Conservation (phyloP, 2,797 vertebrate genomes). For the Silurus lanzhouensis region DNA sequence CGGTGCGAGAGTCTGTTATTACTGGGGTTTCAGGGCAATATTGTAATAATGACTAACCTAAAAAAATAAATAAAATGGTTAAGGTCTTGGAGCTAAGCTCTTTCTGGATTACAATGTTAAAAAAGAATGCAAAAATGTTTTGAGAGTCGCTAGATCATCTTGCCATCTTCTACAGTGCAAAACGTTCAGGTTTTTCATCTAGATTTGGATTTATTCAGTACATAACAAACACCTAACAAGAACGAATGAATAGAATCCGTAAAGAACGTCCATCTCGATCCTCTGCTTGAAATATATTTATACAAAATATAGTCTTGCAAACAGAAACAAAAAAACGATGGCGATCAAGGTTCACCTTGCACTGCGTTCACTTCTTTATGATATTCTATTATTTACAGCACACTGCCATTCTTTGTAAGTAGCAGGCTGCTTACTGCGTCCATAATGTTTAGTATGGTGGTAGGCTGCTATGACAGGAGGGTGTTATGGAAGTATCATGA, state of each 20-base stretch:
- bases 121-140: background rate
- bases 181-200: too few relatives aligned
- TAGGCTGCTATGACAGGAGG: too few relatives aligned
- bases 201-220: too few relatives aligned
- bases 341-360: background rate
- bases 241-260: too few relatives aligned
- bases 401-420: background rate
- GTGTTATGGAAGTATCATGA: background rate
- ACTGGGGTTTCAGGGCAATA: background rate
- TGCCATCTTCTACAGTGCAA: too few relatives aligned
- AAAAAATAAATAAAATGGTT: background rate
- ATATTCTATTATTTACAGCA: background rate
- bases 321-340: background rate
- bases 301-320: too few relatives aligned
- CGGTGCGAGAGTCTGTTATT: background rate
- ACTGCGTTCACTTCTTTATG: too few relatives aligned
- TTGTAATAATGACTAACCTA: background rate
- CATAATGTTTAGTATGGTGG: background rate
- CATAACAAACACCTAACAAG: too few relatives aligned
- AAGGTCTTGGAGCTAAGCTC: background rate
- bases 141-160: too few relatives aligned
- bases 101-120: background rate
- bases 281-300: too few relatives aligned
- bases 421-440: background rate
- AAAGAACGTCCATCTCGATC: too few relatives aligned